Base-by-base conservation (phyloP, 2,113 vertebrate species). In the Phocoena phocoena region DNA sequence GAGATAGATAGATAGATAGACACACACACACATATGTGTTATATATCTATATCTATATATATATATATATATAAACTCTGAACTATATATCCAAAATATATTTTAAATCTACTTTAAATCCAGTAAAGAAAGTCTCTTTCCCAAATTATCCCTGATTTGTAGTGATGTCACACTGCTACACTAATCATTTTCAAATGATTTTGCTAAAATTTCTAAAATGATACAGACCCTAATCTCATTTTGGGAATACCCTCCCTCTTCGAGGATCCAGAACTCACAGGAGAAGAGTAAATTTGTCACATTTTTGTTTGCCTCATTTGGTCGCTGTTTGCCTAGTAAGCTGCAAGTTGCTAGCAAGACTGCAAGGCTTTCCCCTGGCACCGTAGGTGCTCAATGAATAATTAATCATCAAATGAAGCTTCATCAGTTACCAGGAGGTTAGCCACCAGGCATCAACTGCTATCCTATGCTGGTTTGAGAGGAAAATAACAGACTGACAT, bases 131-230 rank as follows among this genome's bases (percentile, higher is more conserved):
- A 50, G 14, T 81, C 71, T 93, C 9, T 70, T 5, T 21, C 53
- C 53, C 13, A 1, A 38, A 96, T 63, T 84, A 33, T 60, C 25
- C 25, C n/a, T 89, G 18, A 86, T n/a, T 90, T 58, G 6, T 44
- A 55, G 31, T 63, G 6, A 33, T 68, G 3, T 58, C 31, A 79
- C 4, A 31, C 2, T 58, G 68, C 28, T 41, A 70, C 26, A n/a
- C 8, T 74, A 79, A 53, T 70, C 25, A 93, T 76, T 97, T 92
- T 96, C 33, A 88, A 76, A 67, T 90, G 26, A 92, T 88, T 94
- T 96, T 93, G 14, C 15, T 93, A 82, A 67, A 76, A 84, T 11
- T 68, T 74, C 28, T 79, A 84, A 92, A 79, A 93, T 88, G 60
- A 87, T 62, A 31, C 3, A 74, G 41, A 55, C 14, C 25, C 9